phyloP scores from a whole-genome alignment of 2,797 vertebrate species.

The Anableps anableps region DNA sequence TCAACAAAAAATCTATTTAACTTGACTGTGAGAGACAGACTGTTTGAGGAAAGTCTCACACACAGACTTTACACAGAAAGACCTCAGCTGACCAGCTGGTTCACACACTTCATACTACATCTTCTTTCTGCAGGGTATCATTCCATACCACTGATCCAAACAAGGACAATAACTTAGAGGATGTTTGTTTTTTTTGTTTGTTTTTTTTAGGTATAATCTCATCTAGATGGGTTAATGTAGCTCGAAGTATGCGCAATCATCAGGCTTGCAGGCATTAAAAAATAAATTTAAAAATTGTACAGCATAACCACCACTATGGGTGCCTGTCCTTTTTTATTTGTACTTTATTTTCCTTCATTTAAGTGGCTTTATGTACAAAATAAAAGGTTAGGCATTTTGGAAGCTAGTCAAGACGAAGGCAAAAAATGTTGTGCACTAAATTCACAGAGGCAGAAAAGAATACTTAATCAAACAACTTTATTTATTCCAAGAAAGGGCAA shows the following conservation, averaged over 20 bases:
- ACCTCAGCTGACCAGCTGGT: background rate
- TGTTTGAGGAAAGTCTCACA: background rate
- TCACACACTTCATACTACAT: background rate
- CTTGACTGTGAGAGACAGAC: background rate
- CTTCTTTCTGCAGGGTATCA: slow-evolving; percentile 10
- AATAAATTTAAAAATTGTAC: background rate
- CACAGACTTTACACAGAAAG: background rate
- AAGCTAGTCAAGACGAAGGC: slow-evolving; percentile 45
- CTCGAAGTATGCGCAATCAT: background rate
- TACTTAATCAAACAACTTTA: no score
- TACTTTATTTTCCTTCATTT: slow-evolving; percentile 25
- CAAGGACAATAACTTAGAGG: background rate
- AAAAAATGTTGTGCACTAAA: slow-evolving; percentile 27
- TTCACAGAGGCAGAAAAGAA: slow-evolving; percentile 39
- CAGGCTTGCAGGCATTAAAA: background rate
- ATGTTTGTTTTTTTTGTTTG: background rate
- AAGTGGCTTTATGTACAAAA: slow-evolving; percentile 27
- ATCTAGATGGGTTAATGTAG: slow-evolving; percentile 11
- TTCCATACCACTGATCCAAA: background rate
- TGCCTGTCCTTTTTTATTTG: background rate
- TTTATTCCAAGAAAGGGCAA: no score
- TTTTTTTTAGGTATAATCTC: slow-evolving; percentile 2
- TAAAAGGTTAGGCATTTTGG: slow-evolving; percentile 8
- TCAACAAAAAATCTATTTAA: background rate
- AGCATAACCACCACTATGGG: background rate